Conservation (phyloP, 2,888 invertebrate genomes). For the Diabrotica balteata region DNA sequence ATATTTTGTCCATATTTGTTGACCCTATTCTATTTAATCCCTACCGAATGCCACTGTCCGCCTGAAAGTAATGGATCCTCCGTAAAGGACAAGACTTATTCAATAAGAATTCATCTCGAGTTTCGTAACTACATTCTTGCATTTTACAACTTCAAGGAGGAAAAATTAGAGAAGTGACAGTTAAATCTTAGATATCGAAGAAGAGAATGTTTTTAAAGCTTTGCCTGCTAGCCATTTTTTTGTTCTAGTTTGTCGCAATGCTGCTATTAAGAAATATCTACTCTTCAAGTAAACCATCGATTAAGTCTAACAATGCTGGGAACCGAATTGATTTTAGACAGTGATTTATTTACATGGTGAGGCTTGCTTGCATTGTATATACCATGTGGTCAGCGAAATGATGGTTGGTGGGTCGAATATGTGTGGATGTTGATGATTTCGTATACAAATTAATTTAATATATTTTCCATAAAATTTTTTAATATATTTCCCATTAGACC, state of each 20-base stretch:
- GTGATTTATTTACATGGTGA: constrained; percentile 5
- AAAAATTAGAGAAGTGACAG: constrained; percentile 49
- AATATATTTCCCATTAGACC: too few species aligned
- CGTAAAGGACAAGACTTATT: constrained; percentile 37
- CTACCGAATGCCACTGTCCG: constrained; percentile 10
- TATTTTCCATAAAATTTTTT: too few species aligned
- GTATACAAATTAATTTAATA: too few species aligned
- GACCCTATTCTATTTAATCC: too few species aligned
- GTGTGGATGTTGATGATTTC: too few species aligned
- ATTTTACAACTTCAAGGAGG: constrained; percentile 43
- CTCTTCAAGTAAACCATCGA: constrained; percentile 12
- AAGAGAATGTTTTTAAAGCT: constrained; percentile 44
- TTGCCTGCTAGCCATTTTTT: constrained; percentile 34
- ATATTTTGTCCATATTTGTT: too few species aligned
- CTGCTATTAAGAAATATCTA: constrained; percentile 17
- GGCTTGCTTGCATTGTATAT: too few species aligned
- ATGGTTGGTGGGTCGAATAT: too few species aligned
- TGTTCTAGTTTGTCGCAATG: constrained; percentile 39
- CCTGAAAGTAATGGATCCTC: constrained; percentile 40
- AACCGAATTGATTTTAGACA: constrained; percentile 4
- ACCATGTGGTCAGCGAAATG: too few species aligned
- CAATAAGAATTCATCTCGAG: constrained; percentile 44
- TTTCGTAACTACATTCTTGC: constrained; percentile 50
- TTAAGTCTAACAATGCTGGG: constrained; percentile 7
- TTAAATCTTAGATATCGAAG: constrained; percentile 47